Percentiles rank a stretch among this genome's conserved stretches.
phyloP scores from a whole-genome alignment of 2,113 vertebrate genomes.

The Grammomys surdaster region DNA sequence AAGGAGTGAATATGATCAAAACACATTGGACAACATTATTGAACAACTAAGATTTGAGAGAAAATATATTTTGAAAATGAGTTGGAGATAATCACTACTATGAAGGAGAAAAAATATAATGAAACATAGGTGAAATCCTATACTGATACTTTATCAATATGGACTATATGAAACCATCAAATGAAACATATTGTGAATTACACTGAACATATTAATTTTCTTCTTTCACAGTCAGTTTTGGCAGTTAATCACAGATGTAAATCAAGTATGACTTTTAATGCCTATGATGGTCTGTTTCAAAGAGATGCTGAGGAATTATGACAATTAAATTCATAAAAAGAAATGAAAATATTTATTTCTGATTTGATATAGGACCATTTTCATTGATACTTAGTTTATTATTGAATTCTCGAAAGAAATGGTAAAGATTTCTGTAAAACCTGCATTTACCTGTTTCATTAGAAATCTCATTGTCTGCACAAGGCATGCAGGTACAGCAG shows the following conservation, averaged over 20 bases:
- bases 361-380: neutral
- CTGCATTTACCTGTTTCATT: neutral
- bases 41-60: no score
- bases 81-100: no score
- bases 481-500: neutral
- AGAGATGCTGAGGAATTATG: neutral
- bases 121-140: neutral
- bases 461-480: neutral
- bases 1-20: no score
- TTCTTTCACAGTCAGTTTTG: neutral
- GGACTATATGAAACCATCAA: neutral
- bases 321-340: neutral
- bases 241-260: neutral
- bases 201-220: no score
- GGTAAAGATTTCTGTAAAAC: neutral
- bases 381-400: neutral
- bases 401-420: neutral
- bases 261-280: neutral
- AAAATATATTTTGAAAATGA: no score
- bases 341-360: neutral
- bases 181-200: neutral
- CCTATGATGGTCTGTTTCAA: neutral
- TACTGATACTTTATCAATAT: neutral
- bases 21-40: no score
- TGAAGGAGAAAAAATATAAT: neutral